Evolutionary conservation across 2,888 invertebrate genomes (phyloP).

Genomic region (Philhelius pedissequus): DNA sequence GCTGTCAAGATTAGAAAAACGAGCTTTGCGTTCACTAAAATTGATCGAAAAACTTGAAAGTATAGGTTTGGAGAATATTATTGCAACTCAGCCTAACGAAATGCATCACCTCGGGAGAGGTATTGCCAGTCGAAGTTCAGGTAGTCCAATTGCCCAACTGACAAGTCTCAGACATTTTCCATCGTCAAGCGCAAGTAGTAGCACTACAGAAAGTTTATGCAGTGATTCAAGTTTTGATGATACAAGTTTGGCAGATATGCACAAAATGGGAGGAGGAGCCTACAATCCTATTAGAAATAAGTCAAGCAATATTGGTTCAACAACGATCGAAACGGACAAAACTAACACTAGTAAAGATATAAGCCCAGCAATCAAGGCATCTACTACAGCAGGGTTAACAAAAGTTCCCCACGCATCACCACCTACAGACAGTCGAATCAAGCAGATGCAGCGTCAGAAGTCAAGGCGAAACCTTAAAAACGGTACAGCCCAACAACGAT

Average conservation of each 20-base stretch:
- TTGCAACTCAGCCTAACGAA: slow-evolving; percentile 82
- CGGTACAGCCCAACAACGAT: slow-evolving; percentile 80
- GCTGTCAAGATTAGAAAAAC: slow-evolving; percentile 77
- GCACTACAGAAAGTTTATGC: slow-evolving; percentile 75
- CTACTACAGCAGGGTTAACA: slow-evolving; percentile 39
- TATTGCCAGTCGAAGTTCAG: slow-evolving; percentile 81
- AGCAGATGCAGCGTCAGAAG: slow-evolving; percentile 81
- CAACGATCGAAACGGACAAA: slow-evolving; percentile 20
- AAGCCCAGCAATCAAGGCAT: slow-evolving; percentile 18
- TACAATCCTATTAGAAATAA: slow-evolving; percentile 66
- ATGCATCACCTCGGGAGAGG: slow-evolving; percentile 82
- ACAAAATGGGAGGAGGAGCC: slow-evolving; percentile 72
- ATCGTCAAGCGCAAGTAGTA: slow-evolving; percentile 76
- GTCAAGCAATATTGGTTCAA: slow-evolving; percentile 21
- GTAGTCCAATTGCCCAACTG: slow-evolving; percentile 89
- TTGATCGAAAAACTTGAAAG: slow-evolving; percentile 85
- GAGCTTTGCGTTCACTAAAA: slow-evolving; percentile 80
- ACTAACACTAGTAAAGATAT: slow-evolving; percentile 32
- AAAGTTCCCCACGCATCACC: slow-evolving; percentile 39
- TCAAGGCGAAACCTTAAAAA: slow-evolving; percentile 79
- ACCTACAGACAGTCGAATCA: slow-evolving; percentile 76
- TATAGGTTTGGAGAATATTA: slow-evolving; percentile 84
- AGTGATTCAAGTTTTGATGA: slow-evolving; percentile 79
- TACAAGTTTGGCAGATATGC: slow-evolving; percentile 74
- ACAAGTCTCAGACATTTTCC: slow-evolving; percentile 84